Evolutionary conservation across 2,888 invertebrate genomes (phyloP), one percentile per base, ranked within the genome.

Genomic region (Adineta ricciae): DNA sequence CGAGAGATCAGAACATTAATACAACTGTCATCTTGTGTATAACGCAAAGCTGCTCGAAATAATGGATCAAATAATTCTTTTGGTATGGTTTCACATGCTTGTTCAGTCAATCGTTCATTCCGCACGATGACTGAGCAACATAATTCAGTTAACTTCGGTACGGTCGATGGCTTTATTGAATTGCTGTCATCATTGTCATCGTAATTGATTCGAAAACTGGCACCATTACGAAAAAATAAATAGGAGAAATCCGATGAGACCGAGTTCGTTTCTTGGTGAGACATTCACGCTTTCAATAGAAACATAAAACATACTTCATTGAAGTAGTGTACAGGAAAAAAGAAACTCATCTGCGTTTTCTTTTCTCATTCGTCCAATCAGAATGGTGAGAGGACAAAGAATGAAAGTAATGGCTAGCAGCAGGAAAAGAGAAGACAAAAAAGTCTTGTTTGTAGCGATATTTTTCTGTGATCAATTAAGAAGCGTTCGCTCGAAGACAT

Each of bases 161-260:
- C 3, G 24, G 11, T 16, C 1, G 78, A 14, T 41, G 38, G 78
- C 11, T 78, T 78, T n/a, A 41, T 2, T 11, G n/a, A 19, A 1
- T n/a, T n/a, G n/a, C 21, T 72, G 27, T 83, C 84, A 84, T 52
- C 38, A 32, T 27, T 32, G 27, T 52, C 82, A 73, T 78, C 82
- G 54, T 83, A 85, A 32, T 85, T 83, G 38, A 84, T 50, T 9
- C 83, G 85, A 52, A 83, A 85, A 38, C 83, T 41, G 21, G 85
- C 85, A 38, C 85, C 85, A n/a, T 85, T 85, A 32, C 85, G 85
- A 85, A 83, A 83, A 56, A 85, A 85, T 56, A 85, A 82, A 82
- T 83, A 85, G 7, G 85, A 83, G 78, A 85, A 85, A 56, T 85
- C 85, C 16, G 85, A 41, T n/a, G 78, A 41, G 24, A 78, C 8